Evolutionary conservation across 2,797 vertebrate genomes (phyloP).

Genomic region (Sciurus vulgaris): DNA sequence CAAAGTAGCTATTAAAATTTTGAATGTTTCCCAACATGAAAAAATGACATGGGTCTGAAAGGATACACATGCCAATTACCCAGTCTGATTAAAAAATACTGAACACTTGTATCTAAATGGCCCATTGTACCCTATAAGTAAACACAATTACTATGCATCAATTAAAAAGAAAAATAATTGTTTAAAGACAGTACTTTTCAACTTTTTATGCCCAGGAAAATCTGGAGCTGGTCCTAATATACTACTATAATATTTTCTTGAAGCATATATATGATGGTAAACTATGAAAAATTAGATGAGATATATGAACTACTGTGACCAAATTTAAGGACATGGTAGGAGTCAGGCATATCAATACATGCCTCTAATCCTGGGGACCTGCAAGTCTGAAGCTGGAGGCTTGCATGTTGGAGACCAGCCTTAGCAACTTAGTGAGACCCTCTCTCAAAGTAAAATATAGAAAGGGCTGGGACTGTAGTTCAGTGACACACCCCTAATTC

Average conservation of each 20-base stretch:
- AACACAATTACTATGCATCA: neutral
- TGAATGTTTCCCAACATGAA: neutral
- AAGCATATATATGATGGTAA: neutral
- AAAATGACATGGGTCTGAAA: neutral
- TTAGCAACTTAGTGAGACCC: too few species aligned
- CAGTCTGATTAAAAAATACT: neutral
- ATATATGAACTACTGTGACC: neutral
- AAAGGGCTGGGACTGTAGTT: too few species aligned
- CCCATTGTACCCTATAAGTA: too few species aligned
- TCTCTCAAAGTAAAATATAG: too few species aligned
- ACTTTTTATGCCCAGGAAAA: neutral
- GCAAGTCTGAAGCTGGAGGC: too few species aligned
- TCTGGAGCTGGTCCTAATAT: neutral
- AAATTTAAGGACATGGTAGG: neutral
- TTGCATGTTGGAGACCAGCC: too few species aligned
- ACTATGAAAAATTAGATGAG: neutral
- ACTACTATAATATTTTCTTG: neutral
- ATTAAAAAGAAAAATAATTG: neutral
- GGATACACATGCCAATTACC: neutral
- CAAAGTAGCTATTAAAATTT: too few species aligned
- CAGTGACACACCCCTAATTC: too few species aligned
- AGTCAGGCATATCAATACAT: too few species aligned
- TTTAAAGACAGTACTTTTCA: neutral
- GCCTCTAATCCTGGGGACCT: too few species aligned
- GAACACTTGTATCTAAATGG: neutral